Conservation (phyloP, 2,797 vertebrate genomes). For the Poeciliopsis infans region DNA sequence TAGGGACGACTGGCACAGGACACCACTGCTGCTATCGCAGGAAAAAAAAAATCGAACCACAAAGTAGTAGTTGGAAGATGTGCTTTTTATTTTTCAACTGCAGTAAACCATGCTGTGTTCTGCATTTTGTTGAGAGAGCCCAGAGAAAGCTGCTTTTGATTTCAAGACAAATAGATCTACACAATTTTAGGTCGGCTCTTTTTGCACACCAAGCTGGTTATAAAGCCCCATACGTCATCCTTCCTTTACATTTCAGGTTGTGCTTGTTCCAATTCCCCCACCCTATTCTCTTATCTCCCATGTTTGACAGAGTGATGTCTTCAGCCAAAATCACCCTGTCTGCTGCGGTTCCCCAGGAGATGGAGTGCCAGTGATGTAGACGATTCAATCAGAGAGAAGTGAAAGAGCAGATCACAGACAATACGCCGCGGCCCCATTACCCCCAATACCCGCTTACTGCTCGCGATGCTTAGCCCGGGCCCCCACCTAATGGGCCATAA, state of each 20-base stretch:
- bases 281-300: slow-evolving; percentile 64
- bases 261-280: slow-evolving; percentile 44
- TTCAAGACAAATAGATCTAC: slow-evolving; percentile 25
- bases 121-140: slow-evolving; percentile 24
- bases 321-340: slow-evolving; percentile 76
- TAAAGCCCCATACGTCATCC: slow-evolving; percentile 45
- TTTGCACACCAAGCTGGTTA: slow-evolving; percentile 13
- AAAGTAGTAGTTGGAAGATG: not conserved
- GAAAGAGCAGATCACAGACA: slow-evolving; percentile 78
- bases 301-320: slow-evolving; percentile 77
- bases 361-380: slow-evolving; percentile 73
- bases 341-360: slow-evolving; percentile 70
- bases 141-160: slow-evolving; percentile 28
- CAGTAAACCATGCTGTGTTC: slow-evolving; percentile 23
- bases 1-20: not conserved
- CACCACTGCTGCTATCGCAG: not conserved
- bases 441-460: slow-evolving; percentile 73
- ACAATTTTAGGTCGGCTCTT: slow-evolving; percentile 23
- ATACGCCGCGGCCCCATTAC: slow-evolving; percentile 78
- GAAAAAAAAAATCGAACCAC: slow-evolving; percentile 15
- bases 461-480: slow-evolving; percentile 70
- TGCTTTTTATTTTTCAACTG: not conserved
- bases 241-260: slow-evolving; percentile 54
- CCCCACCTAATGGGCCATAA: slow-evolving; percentile 81
- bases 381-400: slow-evolving; percentile 78